A percentile compares a stretch with the other conserved stretches of the same genome.
Conservation (phyloP, 2,797 vertebrate species). For the Melanotaenia maccullochi region DNA sequence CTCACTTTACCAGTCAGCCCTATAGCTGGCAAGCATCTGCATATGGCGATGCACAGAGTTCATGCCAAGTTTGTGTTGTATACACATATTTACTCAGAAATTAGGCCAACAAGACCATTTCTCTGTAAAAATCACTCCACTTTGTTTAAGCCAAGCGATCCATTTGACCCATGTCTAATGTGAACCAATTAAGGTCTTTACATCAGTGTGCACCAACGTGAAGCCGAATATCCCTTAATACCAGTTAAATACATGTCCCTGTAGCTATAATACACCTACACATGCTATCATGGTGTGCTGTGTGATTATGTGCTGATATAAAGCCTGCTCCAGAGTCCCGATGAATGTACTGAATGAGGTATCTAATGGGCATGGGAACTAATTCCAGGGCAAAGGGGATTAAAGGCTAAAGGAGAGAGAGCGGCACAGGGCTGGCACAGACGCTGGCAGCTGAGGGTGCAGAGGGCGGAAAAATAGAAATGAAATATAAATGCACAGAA, state of each 20-base stretch:
- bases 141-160: conserved; percentile 74
- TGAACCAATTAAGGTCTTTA: conserved; percentile 80
- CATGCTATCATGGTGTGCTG: conserved; percentile 63
- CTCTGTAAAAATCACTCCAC: conserved; percentile 60
- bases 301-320: conserved; percentile 75
- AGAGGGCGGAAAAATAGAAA: conserved; percentile 69
- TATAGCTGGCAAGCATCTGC: conserved; percentile 56
- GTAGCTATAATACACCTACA: conserved; percentile 75
- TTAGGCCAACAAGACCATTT: conserved; percentile 59
- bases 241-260: conserved; percentile 76
- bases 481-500: conserved; percentile 63
- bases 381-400: conserved; percentile 80
- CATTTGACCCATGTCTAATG: conserved; percentile 76
- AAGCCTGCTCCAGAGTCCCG: conserved; percentile 67
- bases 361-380: conserved; percentile 80
- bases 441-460: conserved; percentile 65
- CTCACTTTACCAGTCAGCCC: conserved; percentile 51
- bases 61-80: conserved; percentile 30
- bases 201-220: conserved; percentile 61
- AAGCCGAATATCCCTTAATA: conserved; percentile 76
- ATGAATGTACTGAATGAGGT: conserved; percentile 71
- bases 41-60: conserved; percentile 47
- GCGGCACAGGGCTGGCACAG: conserved; percentile 67
- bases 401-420: conserved; percentile 72
- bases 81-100: conserved; percentile 51